Evolutionary conservation across 1,140 invertebrate species (phyloP).

Genomic region (Psix sp.): DNA sequence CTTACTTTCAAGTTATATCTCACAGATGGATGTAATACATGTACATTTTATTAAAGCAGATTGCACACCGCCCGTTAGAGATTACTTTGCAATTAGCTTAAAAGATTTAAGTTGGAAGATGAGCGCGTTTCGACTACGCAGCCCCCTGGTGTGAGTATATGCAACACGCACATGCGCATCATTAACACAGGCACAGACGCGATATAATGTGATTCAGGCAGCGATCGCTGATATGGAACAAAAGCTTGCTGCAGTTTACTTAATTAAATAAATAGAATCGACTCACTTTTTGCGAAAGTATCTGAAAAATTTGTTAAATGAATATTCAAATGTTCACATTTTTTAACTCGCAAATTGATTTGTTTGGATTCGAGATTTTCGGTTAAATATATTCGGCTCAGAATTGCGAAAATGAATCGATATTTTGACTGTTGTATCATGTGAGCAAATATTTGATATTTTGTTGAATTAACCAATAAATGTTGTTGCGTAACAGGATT

Average conservation of each 20-base stretch:
- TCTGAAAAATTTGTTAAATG: too few relatives aligned
- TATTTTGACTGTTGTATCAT: too few relatives aligned
- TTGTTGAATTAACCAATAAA: too few relatives aligned
- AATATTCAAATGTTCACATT: too few relatives aligned
- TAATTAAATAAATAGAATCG: constrained; percentile 37
- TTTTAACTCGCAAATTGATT: too few relatives aligned
- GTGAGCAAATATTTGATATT: too few relatives aligned
- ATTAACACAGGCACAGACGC: constrained; percentile 10
- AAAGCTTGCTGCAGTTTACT: constrained; percentile 25
- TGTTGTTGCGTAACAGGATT: too few relatives aligned
- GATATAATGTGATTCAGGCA: constrained; percentile 32
- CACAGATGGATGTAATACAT: constrained; percentile 21
- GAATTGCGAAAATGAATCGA: too few relatives aligned
- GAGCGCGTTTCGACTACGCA: constrained; percentile 19
- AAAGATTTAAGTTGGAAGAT: constrained; percentile 37
- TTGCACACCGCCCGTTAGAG: constrained; percentile 32
- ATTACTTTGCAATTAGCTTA: constrained; percentile 46
- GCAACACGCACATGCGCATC: constrained; percentile 10
- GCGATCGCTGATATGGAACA: constrained; percentile 36
- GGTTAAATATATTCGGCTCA: too few relatives aligned
- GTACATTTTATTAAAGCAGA: constrained; percentile 47
- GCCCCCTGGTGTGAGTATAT: too few relatives aligned
- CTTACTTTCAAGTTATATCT: constrained; percentile 25
- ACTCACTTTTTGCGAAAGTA: too few relatives aligned
- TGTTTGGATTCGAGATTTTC: too few relatives aligned